A percentile compares a stretch with the other conserved stretches of the same genome.
Evolutionary conservation across 2,888 invertebrate species (phyloP).

Genomic region (Melinaea marsaeus): DNA sequence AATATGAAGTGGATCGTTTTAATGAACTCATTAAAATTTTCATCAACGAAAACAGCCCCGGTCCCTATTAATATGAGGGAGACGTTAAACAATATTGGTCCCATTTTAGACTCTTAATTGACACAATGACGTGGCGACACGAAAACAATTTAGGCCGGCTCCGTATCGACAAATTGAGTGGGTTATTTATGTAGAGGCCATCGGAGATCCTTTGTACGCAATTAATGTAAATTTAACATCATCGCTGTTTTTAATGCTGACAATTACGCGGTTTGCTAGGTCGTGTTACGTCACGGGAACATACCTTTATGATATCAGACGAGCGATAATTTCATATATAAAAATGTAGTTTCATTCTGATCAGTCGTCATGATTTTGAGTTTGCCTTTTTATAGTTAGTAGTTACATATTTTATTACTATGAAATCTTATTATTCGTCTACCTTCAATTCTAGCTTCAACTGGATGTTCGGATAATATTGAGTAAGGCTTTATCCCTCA

Average conservation of each 20-base stretch:
- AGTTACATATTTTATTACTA: no score
- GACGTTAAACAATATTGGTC: slow-evolving; percentile 1
- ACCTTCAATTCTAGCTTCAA: no score
- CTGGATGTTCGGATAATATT: no score
- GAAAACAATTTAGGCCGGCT: slow-evolving; percentile 35
- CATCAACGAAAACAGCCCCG: not conserved
- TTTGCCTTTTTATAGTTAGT: no score
- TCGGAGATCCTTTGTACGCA: slow-evolving; percentile 19
- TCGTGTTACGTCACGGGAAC: no score
- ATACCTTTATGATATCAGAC: no score
- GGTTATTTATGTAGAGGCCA: slow-evolving; percentile 48
- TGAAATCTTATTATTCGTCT: no score
- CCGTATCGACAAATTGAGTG: slow-evolving; percentile 55
- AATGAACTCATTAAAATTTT: not conserved
- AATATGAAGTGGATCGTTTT: no score
- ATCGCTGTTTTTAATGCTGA: slow-evolving; percentile 9
- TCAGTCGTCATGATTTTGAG: no score
- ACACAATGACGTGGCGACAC: slow-evolving; percentile 50
- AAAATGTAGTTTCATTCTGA: no score
- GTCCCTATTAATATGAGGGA: not conserved
- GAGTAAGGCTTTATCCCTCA: no score
- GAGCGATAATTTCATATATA: no score
- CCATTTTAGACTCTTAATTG: slow-evolving; percentile 48
- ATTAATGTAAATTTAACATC: slow-evolving; percentile 22
- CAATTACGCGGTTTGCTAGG: not conserved